Base-by-base conservation (phyloP, 53 echinoderm and acorn worm species). In the Arbacia lixula region DNA sequence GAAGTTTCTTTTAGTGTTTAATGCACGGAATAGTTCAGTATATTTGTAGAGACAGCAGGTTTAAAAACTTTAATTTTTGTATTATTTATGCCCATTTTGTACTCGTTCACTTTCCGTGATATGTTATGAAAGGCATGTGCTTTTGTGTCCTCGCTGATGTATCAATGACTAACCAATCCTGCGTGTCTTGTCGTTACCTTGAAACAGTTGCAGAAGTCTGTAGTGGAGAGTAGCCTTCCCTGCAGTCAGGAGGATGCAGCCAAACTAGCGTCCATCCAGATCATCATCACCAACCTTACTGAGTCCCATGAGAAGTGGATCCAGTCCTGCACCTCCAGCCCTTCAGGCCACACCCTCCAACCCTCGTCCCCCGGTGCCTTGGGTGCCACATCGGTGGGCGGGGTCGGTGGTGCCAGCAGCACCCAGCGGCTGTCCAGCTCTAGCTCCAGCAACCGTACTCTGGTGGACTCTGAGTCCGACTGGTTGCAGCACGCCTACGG, bases 221-320 rank as follows among this genome's bases (percentile, higher is more conserved):
- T 94, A 49, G 61, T 86, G 42, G 72, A 86, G 14, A 91, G 90
- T 9, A 86, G 88, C 32, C 84, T 94, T 16, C 87, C 94, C 10
- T 94, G 94, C 66, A 91, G 86, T 51, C 89, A 91, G 39, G 94
- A 94, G 34, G 85, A 79, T 35, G 94, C 94, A 30, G 94, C 90
- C 62, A 94, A 91, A 73, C 79, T 94, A 33, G 94, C 94, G 6
- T 75, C 94, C 29, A 84, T 94, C 0, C 94, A 94, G 81, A 85
- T 94, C 53, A 75, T 91, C 64, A 64, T 63, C 50, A 64, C 62
- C 64, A 62, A 64, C 51, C 82, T 81, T 6, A 81, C 64, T 10
- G 29, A 63, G 0, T 29, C 14, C 8, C 82, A 63, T 3, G 41
- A 81, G 82, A 62, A 81, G 65, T 38, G 41, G 27, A 52, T 6